These are phyloP conservation scores for Nomia melanderi DNA, from an alignment of 1,140 invertebrate species.

Conservation along the genomic window DNA sequence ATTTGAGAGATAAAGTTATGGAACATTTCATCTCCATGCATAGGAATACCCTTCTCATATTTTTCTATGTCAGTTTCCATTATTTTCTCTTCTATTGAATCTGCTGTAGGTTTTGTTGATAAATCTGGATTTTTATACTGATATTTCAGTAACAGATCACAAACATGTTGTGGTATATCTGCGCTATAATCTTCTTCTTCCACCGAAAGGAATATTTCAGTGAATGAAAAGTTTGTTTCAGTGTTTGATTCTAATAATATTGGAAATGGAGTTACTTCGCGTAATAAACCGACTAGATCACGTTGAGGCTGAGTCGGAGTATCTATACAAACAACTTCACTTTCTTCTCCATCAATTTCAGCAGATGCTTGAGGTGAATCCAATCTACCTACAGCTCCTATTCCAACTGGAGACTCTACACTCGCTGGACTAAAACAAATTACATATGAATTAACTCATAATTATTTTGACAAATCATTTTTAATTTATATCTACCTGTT, in stretches of 20 bases:
- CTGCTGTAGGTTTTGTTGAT: slow-evolving; percentile 58
- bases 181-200: slow-evolving; percentile 80
- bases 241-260: slow-evolving; percentile 74
- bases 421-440: slow-evolving; percentile 72
- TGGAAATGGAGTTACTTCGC: slow-evolving; percentile 81
- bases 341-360: slow-evolving; percentile 87
- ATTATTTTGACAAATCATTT: neutral
- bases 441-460: neutral
- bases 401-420: slow-evolving; percentile 75
- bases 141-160: slow-evolving; percentile 85
- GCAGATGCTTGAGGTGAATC: slow-evolving; percentile 84
- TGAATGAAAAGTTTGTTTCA: slow-evolving; percentile 72
- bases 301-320: slow-evolving; percentile 85
- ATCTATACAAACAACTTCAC: slow-evolving; percentile 86
- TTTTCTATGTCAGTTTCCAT: slow-evolving; percentile 81
- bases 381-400: slow-evolving; percentile 81
- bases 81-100: slow-evolving; percentile 66
- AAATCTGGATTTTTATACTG: slow-evolving; percentile 82
- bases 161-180: slow-evolving; percentile 83
- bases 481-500: slow-evolving; percentile 70
- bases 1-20: slow-evolving; percentile 89
- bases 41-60: slow-evolving; percentile 89
- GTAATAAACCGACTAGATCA: slow-evolving; percentile 84
- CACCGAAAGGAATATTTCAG: slow-evolving; percentile 83
- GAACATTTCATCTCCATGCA: slow-evolving; percentile 91